Evolutionary conservation across 1,140 invertebrate species (phyloP), one percentile per base, ranked within the genome.

Genomic region (Propsilocerus akamusi): DNA sequence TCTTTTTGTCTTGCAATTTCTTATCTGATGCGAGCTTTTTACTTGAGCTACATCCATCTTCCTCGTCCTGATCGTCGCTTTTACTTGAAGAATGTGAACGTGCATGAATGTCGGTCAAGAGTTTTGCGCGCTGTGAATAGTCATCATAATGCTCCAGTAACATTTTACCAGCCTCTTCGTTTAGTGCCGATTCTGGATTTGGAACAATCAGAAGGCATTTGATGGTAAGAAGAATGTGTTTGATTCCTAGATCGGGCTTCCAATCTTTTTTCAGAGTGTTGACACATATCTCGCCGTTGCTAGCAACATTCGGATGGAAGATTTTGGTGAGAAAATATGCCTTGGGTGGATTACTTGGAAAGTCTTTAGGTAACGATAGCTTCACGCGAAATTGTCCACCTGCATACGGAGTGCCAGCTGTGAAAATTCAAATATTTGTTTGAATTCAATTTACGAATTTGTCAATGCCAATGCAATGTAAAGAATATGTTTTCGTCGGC

Each of bases 191-290:
- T 72, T 95, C 90, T 2, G 90, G 81, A 76, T 95, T 95, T 58
- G 90, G 90, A 57, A 91, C 86, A 66, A 93, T 94, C 48, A 93
- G 71, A 56, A 94, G 73, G 73, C 89, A 93, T 72, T 93, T 93
- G 47, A 93, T 79, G 41, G 88, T 91, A 77, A 95, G 68, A 63
- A 97, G 73, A 68, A 96, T 88, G 68, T 97, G 92, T 76, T 91
- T 91, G 50, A 97, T 86, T 65, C 93, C 93, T 59, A 95, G 76
- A 73, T 95, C 88, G 52, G 90, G 78, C 66, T 92, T 92, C 93
- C 93, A 97, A 72, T 97, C 89, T 71, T 89, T 94, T 69, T 95
- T 94, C 49, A 97, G 72, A 49, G 93, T 96, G 69, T 97, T 95
- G 0, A 97, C 94, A 71, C 93, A 97, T 63, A 97, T 96, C 70